Conservation (phyloP, 2,888 invertebrate species). For the Caenorhabditis sulstoni region DNA sequence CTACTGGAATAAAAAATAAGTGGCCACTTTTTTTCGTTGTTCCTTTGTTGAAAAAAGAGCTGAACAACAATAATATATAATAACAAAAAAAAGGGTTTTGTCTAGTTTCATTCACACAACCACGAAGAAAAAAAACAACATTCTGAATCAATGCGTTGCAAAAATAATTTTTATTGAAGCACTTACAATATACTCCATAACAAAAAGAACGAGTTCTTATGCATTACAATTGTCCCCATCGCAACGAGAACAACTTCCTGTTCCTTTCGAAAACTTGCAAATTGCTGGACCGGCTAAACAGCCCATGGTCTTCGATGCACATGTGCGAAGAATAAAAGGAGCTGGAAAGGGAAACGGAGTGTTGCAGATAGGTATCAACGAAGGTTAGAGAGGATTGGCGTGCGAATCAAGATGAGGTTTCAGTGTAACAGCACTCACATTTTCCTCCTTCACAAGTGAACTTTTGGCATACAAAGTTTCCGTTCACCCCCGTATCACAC, state of each 20-base stretch:
- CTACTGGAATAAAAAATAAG: conserved; percentile 47
- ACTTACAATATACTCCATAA: background rate
- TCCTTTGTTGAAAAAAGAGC: conserved; percentile 1
- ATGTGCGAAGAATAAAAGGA: conserved; percentile 75
- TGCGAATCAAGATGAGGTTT: background rate
- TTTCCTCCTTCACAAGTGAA: conserved; percentile 77
- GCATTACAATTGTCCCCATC: conserved; percentile 74
- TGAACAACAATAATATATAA: background rate
- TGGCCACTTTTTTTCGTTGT: background rate
- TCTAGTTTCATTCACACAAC: background rate
- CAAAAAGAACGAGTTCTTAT: conserved; percentile 24
- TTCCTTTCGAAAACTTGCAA: conserved; percentile 75
- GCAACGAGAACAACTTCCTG: conserved; percentile 73
- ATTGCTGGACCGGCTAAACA: conserved; percentile 77
- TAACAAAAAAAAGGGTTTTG: background rate
- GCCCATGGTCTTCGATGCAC: conserved; percentile 73
- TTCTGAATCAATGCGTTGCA: no score
- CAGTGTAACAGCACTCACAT: no score
- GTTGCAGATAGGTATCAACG: background rate
- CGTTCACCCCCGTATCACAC: conserved; percentile 71
- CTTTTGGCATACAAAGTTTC: conserved; percentile 77
- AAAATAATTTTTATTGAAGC: background rate
- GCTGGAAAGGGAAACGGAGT: conserved; percentile 63
- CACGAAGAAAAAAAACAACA: background rate
- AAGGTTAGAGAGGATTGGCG: no score